Evolutionary conservation across 2,888 invertebrate genomes (phyloP), one percentile per base, ranked within the genome.

Genomic region (Netelia inedita): DNA sequence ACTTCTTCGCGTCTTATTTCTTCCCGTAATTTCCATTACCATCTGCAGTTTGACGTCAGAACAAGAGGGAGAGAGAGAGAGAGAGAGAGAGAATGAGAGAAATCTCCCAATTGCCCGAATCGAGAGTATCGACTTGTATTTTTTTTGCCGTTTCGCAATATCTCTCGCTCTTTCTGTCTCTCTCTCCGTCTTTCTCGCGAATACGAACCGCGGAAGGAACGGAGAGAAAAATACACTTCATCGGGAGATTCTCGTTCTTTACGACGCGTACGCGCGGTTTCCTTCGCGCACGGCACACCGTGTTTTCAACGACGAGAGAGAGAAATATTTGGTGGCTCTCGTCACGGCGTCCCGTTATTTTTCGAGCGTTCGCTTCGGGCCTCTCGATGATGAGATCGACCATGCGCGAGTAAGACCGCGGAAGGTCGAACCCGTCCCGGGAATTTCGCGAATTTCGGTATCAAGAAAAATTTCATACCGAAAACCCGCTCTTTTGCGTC

Each of bases 291-390:
- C 74, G 79, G 63, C 63, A 63, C 59, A 35, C 41, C 23, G 80
- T 14, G 65, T 79, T 59, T 63, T 55, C 63, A 63, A 61, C 71
- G 28, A 68, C 69, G 81, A 74, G 63, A 63, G 84, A 73, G 87
- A 88, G 88, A 90, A 89, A 90, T 90, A 90, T 91, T 90, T 89
- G 79, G 88, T 84, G 75, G 86, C 82, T 89, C 88, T 88, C 89
- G 90, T 90, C 91, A 90, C 87, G 85, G 65, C 78, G 85, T 90
- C 87, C 91, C 91, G 91, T 92, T 92, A 91, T 41, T 82, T 86
- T 80, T 66, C 59, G 28, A 85, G 79, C 57, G n/a, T 63, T 57
- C 16, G 46, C 59, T 66, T 43, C 61, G 28, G 53, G 66, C 63
- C 43, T 16, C 69, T 43, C 53, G 65, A 69, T 50, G 28, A 19